phyloP scores from a whole-genome alignment of 2,888 invertebrate genomes.

The Drosophila ezoana region DNA sequence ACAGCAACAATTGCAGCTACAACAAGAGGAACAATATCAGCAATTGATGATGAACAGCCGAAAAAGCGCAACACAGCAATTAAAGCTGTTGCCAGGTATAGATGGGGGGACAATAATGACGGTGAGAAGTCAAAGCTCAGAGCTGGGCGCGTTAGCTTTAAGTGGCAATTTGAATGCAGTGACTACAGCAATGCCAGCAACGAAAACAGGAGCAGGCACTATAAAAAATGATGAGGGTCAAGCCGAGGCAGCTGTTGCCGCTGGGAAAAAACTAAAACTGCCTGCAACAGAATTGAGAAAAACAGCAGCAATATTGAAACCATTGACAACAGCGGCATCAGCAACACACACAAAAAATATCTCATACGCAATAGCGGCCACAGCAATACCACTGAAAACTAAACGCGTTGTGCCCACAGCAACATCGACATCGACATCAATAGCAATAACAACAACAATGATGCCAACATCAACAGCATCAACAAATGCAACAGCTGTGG shows the following conservation, averaged over 20 bases:
- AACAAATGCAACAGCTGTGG: conserved; percentile 10
- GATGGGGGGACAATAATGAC: neutral
- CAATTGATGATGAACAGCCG: conserved; percentile 9
- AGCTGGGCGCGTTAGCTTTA: conserved; percentile 3
- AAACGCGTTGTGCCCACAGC: conserved; percentile 33
- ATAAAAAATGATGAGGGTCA: conserved; percentile 19
- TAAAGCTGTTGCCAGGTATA: conserved; percentile 37
- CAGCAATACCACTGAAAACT: conserved; percentile 33
- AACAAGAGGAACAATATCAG: conserved; percentile 4
- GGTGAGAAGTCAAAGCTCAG: neutral
- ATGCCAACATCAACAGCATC: neutral
- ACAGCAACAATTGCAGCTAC: conserved; percentile 9
- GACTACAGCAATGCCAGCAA: conserved; percentile 6
- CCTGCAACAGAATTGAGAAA: conserved; percentile 1
- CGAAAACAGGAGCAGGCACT: conserved; percentile 1
- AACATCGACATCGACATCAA: conserved; percentile 8
- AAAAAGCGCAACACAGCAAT: conserved; percentile 39
- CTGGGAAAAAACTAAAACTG: conserved; percentile 4
- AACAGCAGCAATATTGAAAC: neutral
- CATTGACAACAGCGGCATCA: conserved; percentile 19
- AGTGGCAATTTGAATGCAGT: conserved; percentile 45
- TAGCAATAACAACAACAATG: conserved; percentile 7
- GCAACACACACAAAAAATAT: conserved; percentile 14
- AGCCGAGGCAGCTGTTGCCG: conserved; percentile 1
- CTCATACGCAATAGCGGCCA: conserved; percentile 2